These are phyloP conservation scores for Acanthopagrus latus DNA, from an alignment of 2,797 vertebrate genomes.

Conservation along the genomic window DNA sequence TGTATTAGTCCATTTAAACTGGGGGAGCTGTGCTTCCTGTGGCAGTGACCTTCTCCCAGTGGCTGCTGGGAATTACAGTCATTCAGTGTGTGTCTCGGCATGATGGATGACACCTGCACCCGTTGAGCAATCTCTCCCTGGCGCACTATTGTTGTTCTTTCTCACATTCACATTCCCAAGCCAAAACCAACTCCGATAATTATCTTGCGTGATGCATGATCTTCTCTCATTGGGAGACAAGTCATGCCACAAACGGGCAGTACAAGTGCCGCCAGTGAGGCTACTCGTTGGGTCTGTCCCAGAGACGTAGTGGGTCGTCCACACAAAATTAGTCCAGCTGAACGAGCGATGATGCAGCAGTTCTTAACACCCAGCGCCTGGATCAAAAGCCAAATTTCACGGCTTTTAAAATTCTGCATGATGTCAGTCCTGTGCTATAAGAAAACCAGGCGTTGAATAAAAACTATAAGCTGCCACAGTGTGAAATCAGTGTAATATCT, in stretches of 20 bases:
- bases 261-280: constrained; percentile 27
- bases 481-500: constrained; percentile 18
- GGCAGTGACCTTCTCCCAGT: constrained; percentile 74
- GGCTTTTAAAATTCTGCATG: constrained; percentile 20
- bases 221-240: constrained; percentile 27
- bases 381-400: constrained; percentile 32
- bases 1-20: constrained; percentile 56
- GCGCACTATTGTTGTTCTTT: constrained; percentile 79
- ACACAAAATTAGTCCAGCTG: background rate
- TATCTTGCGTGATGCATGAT: constrained; percentile 79
- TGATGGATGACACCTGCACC: constrained; percentile 87
- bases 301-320: background rate
- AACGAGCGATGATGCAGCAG: constrained; percentile 29
- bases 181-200: constrained; percentile 83
- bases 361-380: constrained; percentile 11
- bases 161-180: constrained; percentile 80
- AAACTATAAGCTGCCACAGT: constrained; percentile 10
- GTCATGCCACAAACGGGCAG: background rate
- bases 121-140: constrained; percentile 83
- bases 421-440: constrained; percentile 12
- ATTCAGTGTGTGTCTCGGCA: constrained; percentile 71
- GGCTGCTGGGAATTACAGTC: constrained; percentile 79
- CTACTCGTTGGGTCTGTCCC: constrained; percentile 17
- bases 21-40: constrained; percentile 62
- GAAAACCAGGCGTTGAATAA: constrained; percentile 21